Evolutionary conservation across 2,797 vertebrate genomes (phyloP), one percentile per base, ranked within the genome.

Genomic region (Danio albolineatus): DNA sequence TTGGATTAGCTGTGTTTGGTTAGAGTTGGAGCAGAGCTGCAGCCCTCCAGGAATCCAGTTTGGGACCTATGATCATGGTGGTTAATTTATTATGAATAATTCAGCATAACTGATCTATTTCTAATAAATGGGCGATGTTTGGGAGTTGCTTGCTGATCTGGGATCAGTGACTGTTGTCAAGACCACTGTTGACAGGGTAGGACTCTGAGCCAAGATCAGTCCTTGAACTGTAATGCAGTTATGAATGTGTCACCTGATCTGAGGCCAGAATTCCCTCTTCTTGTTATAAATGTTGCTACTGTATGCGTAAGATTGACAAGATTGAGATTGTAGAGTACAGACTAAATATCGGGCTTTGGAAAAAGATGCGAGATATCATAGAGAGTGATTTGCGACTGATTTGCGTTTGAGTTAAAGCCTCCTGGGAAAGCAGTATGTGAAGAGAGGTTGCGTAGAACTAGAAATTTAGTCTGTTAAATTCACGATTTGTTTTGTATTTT

Each of bases 401-500:
- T 61, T 46, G 60, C 65, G 48, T 83, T 78, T 67, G 44, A 54
- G 56, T 54, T 16, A 44, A 14, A 43, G 36, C 48, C 57, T 76
- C 36, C 16, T 56, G 1, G 64, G 75, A 48, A 49, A 59, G 21
- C 10, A 0, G 48, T 59, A 43, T 83, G 59, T 81, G 4, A 44
- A 36, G 12, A 4, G 53, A 62, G 39, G 74, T 13, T 16, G 53
- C 66, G 49, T 79, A 83, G 72, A 73, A 57, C 80, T 76, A 76
- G 16, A 64, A 73, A 67, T 54, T 14, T 79, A 62, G 66, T 76
- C 44, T 60, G 48, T 76, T 66, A 43, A 83, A 73, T 39, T 65
- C 19, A 53, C 51, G 4, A 54, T 81, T 78, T 76, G 76, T 83
- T 85, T 85, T 79, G 71, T 86, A 73, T 82, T 77, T 46, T 77